Conservation (phyloP, 2,797 vertebrate genomes). For the Eremophila alpestris region DNA sequence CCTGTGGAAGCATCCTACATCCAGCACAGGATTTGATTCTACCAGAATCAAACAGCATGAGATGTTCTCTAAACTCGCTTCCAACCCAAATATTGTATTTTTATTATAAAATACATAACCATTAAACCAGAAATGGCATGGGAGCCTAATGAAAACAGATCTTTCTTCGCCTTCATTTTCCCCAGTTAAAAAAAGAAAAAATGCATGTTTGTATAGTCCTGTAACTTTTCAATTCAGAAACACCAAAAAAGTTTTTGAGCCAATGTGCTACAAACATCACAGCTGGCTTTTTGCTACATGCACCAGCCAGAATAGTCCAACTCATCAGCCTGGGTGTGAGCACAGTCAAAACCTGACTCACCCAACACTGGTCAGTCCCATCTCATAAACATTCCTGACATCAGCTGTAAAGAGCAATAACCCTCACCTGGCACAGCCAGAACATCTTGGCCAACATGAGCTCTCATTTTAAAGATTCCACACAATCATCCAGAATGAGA, state of each 20-base stretch:
- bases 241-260: rapidly evolving
- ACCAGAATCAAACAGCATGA: neutral
- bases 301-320: neutral
- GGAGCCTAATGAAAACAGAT: neutral
- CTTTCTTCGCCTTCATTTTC: rapidly evolving
- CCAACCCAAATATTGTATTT: neutral
- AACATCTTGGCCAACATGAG: neutral
- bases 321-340: neutral
- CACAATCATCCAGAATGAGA: neutral
- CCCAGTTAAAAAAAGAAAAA: neutral
- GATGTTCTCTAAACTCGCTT: neutral
- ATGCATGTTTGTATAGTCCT: rapidly evolving
- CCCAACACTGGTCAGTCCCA: neutral
- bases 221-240: neutral
- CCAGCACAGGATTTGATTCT: neutral
- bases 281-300: neutral
- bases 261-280: neutral
- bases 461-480: neutral
- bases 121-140: neutral
- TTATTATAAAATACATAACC: neutral
- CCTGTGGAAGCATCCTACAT: neutral
- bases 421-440: neutral
- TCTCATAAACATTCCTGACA: neutral
- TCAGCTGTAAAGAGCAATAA: neutral
- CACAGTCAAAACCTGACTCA: neutral